Evolutionary conservation across 2,113 vertebrate species (phyloP).

Genomic region (Tichodroma muraria): DNA sequence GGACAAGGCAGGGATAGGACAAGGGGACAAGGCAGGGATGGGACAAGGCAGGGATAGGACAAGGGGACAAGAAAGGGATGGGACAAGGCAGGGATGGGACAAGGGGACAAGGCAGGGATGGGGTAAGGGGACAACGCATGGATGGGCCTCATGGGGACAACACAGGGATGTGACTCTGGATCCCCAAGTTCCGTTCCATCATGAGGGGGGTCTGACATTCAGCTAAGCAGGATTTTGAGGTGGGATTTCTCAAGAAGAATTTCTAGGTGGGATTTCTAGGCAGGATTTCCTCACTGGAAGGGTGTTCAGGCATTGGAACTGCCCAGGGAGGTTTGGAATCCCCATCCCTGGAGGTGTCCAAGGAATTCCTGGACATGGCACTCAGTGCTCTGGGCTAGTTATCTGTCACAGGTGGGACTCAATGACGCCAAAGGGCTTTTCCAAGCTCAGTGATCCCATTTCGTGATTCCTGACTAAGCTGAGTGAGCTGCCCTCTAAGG

Average conservation of each 20-base stretch:
- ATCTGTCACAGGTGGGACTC: background rate
- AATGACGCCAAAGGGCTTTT: background rate
- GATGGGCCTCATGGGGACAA: background rate
- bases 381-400: background rate
- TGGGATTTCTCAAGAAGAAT: background rate
- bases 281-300: background rate
- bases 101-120: background rate
- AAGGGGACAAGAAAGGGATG: no score
- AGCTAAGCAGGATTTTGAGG: background rate
- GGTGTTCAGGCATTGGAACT: background rate
- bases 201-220: background rate
- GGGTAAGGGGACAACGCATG: background rate
- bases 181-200: rapidly evolving
- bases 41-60: background rate
- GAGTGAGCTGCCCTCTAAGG: background rate
- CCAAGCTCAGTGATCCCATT: background rate
- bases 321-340: background rate
- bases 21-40: background rate
- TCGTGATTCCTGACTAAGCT: background rate
- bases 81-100: background rate
- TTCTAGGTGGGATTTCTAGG: background rate
- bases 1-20: background rate
- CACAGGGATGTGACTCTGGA: background rate
- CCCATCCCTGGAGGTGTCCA: background rate
- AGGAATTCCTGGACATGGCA: background rate